phyloP scores from a whole-genome alignment of 2,113 vertebrate species.

The Atlantisia rogersi region DNA sequence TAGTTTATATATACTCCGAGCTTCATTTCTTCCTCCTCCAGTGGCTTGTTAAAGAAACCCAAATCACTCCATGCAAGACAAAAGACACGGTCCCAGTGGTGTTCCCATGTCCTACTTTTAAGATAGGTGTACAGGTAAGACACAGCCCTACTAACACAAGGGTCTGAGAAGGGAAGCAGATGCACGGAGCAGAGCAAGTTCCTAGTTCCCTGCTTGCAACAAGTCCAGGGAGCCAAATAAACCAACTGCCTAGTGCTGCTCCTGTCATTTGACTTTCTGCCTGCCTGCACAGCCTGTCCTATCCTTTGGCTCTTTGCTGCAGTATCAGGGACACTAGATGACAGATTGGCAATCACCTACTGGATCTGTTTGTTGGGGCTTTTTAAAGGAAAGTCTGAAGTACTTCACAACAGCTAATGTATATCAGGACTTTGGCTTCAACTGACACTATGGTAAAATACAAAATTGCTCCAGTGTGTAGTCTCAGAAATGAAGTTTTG shows the following conservation, averaged over 20 bases:
- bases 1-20: background rate
- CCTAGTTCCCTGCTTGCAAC: background rate
- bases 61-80: background rate
- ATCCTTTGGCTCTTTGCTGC: background rate
- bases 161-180: background rate
- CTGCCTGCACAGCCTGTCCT: background rate
- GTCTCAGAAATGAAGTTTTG: background rate
- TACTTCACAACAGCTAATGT: background rate
- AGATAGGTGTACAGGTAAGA: background rate
- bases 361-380: background rate
- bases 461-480: background rate
- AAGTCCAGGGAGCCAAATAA: background rate
- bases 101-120: background rate
- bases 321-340: background rate
- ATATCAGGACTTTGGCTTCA: background rate
- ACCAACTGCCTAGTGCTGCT: fast-evolving
- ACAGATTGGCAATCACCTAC: background rate
- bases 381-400: background rate
- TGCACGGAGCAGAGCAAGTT: background rate
- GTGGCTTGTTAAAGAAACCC: background rate
- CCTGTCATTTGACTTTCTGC: background rate
- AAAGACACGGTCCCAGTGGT: background rate
- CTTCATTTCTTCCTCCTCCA: background rate
- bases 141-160: background rate
- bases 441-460: background rate